A percentile compares a stretch with the other conserved stretches of the same genome.
Evolutionary conservation across 2,113 vertebrate genomes (phyloP).

Genomic region (Ophiodon elongatus): DNA sequence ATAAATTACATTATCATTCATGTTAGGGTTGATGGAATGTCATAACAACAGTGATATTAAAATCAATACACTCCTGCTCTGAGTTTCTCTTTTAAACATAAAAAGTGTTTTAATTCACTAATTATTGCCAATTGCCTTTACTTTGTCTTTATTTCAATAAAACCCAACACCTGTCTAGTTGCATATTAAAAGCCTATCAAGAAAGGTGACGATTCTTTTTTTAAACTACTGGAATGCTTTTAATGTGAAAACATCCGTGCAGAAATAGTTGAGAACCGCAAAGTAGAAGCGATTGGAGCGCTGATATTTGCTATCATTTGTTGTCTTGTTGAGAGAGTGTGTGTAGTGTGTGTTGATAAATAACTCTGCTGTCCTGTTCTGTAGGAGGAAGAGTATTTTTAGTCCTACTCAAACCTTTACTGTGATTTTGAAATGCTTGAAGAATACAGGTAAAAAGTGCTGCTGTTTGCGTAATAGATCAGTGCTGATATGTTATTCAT

Average conservation of each 20-base stretch:
- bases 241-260: too few relatives aligned
- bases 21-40: too few relatives aligned
- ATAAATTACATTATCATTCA: too few relatives aligned
- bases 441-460: conserved; percentile 2
- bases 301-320: not conserved
- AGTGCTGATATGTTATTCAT: conserved; percentile 2
- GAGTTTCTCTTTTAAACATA: not conserved
- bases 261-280: too few relatives aligned
- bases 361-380: not conserved
- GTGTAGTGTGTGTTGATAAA: not conserved
- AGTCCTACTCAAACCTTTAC: not conserved
- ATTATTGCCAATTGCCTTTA: not conserved
- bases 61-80: not conserved
- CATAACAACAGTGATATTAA: too few relatives aligned
- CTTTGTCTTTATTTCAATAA: not conserved
- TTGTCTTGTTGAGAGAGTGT: not conserved
- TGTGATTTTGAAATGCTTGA: not conserved
- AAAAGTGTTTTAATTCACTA: not conserved
- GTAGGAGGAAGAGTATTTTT: not conserved
- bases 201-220: not conserved
- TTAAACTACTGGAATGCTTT: too few relatives aligned
- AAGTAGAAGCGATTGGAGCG: not conserved
- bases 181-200: not conserved
- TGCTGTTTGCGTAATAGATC: conserved; percentile 22
- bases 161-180: not conserved